These are phyloP conservation scores for Manduca sexta DNA, from an alignment of 1,140 invertebrate species.

Conservation along the genomic window DNA sequence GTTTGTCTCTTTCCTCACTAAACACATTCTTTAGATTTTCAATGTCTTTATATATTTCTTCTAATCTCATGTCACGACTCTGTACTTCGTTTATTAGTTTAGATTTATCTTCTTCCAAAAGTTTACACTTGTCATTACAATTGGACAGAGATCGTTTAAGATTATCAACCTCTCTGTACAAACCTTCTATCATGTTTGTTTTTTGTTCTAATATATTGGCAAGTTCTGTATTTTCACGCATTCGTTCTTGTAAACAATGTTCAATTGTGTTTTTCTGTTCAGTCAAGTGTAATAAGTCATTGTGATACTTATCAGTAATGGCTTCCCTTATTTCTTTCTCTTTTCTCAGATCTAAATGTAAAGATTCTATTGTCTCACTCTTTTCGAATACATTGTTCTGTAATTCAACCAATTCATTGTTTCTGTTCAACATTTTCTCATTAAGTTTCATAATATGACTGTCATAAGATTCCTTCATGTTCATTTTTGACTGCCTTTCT, in stretches of 20 bases:
- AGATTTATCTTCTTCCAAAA: constrained; percentile 28
- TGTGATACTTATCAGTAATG: constrained; percentile 32
- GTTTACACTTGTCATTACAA: constrained; percentile 27
- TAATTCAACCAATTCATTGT: constrained; percentile 59
- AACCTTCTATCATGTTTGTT: constrained; percentile 21
- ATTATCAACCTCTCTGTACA: constrained; percentile 30
- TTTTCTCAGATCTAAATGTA: constrained; percentile 40
- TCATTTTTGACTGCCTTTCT: constrained; percentile 40
- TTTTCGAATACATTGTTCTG: constrained; percentile 57
- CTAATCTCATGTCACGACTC: constrained; percentile 27
- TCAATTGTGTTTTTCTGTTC: constrained; percentile 25
- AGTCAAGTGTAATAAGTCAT: constrained; percentile 33
- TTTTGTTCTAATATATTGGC: constrained; percentile 29
- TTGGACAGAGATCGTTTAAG: constrained; percentile 21
- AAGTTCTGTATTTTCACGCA: constrained; percentile 22
- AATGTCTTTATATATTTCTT: constrained; percentile 33
- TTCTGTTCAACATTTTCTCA: constrained; percentile 58
- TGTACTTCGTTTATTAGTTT: constrained; percentile 29
- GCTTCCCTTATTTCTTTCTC: constrained; percentile 44
- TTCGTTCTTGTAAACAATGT: constrained; percentile 29
- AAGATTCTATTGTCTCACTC: constrained; percentile 47
- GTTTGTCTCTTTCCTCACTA: constrained; percentile 31
- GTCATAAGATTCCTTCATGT: constrained; percentile 54
- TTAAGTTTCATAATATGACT: constrained; percentile 57
- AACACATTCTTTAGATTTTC: constrained; percentile 27